These are phyloP conservation scores for Scartelaos histophorus DNA, from an alignment of 2,113 vertebrate genomes.

Conservation along the genomic window DNA sequence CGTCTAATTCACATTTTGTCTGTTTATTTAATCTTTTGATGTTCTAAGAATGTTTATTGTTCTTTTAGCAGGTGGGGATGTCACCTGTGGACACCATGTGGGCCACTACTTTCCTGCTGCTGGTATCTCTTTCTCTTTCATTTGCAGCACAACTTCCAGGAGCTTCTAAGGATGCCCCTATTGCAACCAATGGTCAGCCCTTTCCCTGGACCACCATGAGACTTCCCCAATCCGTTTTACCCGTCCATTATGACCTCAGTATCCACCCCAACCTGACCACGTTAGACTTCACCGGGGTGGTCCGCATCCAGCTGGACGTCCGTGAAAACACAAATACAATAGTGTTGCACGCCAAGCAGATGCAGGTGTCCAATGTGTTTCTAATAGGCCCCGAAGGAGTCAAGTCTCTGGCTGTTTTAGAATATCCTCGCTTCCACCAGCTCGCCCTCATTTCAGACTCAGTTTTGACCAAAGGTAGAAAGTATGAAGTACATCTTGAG, in stretches of 20 bases:
- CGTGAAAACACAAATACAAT: conserved; percentile 72
- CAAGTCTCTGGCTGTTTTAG: conserved; percentile 67
- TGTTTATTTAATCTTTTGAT: not conserved
- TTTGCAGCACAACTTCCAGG: conserved; percentile 54
- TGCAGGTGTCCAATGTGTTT: conserved; percentile 71
- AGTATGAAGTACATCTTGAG: conserved; percentile 76
- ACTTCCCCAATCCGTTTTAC: conserved; percentile 79
- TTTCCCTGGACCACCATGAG: conserved; percentile 87
- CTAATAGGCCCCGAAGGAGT: conserved; percentile 57
- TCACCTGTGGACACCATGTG: conserved; percentile 44
- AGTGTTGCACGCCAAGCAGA: conserved; percentile 82
- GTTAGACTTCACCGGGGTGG: conserved; percentile 76
- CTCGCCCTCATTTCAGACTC: conserved; percentile 76
- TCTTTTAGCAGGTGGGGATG: conserved; percentile 33
- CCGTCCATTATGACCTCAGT: conserved; percentile 79
- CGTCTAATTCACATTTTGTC: too few relatives aligned
- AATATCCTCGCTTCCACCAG: conserved; percentile 78
- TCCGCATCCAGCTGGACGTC: conserved; percentile 76
- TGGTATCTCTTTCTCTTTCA: not conserved
- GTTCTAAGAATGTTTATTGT: not conserved
- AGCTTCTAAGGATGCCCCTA: conserved; percentile 30
- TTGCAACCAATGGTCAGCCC: conserved; percentile 62
- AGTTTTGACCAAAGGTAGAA: conserved; percentile 68
- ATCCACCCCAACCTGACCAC: conserved; percentile 88
- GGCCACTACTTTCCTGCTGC: conserved; percentile 33